These are phyloP conservation scores for Paradoxurus hermaphroditus DNA, from an alignment of 2,113 vertebrate species.

Conservation along the genomic window DNA sequence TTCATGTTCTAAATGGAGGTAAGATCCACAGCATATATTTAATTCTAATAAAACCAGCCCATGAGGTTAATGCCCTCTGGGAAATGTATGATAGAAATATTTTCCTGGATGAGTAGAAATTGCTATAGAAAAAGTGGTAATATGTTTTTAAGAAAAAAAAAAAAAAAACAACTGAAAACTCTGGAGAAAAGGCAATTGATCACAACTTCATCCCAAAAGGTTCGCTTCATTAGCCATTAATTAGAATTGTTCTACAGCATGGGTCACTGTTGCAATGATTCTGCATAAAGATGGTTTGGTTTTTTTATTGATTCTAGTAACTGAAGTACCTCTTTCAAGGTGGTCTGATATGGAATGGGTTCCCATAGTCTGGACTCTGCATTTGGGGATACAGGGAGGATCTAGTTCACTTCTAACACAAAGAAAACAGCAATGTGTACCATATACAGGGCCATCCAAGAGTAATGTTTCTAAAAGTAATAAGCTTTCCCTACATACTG, in stretches of 20 bases:
- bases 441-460: background rate
- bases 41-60: background rate
- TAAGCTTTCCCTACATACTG: slow-evolving; percentile 67
- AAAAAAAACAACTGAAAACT: background rate
- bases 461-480: slow-evolving; percentile 41
- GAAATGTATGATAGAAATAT: background rate
- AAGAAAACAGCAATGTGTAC: background rate
- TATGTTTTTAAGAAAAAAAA: slow-evolving; percentile 17
- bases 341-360: background rate
- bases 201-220: background rate
- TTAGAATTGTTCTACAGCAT: no score
- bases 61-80: background rate
- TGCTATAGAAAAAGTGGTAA: background rate
- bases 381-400: background rate
- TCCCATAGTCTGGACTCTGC: background rate
- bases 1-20: background rate
- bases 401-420: background rate
- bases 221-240: background rate
- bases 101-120: background rate
- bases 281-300: background rate
- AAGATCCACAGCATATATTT: background rate
- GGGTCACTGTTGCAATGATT: background rate
- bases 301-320: background rate
- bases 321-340: background rate
- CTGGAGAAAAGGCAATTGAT: background rate